A percentile compares a stretch with the other conserved stretches of the same genome.
Evolutionary conservation across 2,113 vertebrate species (phyloP).

Genomic region (Hymenochirus boettgeri): DNA sequence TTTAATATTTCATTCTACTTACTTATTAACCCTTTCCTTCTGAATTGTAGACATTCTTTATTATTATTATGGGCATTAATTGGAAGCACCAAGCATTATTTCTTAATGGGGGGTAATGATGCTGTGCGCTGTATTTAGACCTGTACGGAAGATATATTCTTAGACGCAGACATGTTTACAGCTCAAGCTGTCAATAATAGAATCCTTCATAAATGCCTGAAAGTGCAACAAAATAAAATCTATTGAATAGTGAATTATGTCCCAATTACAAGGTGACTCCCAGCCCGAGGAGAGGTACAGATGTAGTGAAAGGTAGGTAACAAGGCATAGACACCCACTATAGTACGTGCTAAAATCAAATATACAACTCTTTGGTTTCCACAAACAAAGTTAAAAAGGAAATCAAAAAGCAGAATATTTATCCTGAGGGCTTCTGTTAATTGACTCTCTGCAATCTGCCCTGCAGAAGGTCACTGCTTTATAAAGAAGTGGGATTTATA

Average conservation of each 20-base stretch:
- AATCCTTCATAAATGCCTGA: conserved; percentile 43
- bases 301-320: conserved; percentile 43
- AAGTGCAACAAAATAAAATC: conserved; percentile 19
- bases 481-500: conserved; percentile 43
- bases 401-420: conserved; percentile 39
- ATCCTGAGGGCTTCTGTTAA: conserved; percentile 45
- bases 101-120: too few species aligned
- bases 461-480: conserved; percentile 37
- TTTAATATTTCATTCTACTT: too few species aligned
- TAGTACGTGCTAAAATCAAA: not conserved
- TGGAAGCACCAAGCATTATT: too few species aligned
- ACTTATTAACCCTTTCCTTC: too few species aligned
- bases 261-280: conserved; percentile 34
- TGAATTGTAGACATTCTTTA: too few species aligned
- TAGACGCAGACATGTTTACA: not conserved
- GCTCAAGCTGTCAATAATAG: not conserved
- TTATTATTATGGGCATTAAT: too few species aligned
- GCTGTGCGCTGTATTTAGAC: not conserved
- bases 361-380: too few species aligned
- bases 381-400: too few species aligned
- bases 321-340: too few species aligned
- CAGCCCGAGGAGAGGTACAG: conserved; percentile 4
- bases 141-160: not conserved
- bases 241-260: conserved; percentile 48
- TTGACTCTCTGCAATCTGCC: conserved; percentile 18